A percentile compares a stretch with the other conserved stretches of the same genome.
Evolutionary conservation across 2,113 vertebrate species (phyloP).

Genomic region (Pontoporia blainvillei): DNA sequence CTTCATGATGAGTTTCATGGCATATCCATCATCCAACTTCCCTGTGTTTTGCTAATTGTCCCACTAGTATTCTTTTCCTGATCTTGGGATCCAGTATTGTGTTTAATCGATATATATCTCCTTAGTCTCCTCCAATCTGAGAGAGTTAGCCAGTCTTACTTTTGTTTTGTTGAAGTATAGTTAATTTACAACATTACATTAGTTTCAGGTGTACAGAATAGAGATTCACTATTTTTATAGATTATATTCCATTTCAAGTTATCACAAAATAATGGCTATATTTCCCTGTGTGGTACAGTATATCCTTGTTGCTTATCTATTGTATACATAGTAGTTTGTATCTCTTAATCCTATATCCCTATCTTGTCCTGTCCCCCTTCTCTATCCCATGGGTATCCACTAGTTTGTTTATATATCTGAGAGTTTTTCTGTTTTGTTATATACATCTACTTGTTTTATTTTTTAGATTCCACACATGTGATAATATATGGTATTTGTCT

Average conservation of each 20-base stretch:
- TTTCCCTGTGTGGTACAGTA: background rate
- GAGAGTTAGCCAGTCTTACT: background rate
- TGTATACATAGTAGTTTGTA: background rate
- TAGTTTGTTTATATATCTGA: background rate
- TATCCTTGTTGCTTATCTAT: background rate
- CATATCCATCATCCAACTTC: background rate
- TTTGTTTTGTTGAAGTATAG: background rate
- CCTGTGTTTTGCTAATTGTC: background rate
- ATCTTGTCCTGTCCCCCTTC: background rate
- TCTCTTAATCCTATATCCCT: background rate
- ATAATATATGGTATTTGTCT: background rate
- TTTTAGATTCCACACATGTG: background rate
- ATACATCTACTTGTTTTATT: background rate
- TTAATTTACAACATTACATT: background rate
- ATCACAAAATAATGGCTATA: background rate
- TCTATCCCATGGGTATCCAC: background rate
- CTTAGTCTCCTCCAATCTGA: background rate
- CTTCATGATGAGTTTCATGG: background rate
- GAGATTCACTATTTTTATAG: background rate
- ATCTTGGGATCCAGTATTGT: background rate
- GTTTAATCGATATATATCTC: background rate
- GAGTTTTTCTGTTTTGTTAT: background rate
- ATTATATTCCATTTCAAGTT: background rate
- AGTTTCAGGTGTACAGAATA: background rate
- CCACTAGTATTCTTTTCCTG: background rate